These are phyloP conservation scores for Chymomyza costata DNA, from an alignment of 1,140 invertebrate species.

Conservation along the genomic window DNA sequence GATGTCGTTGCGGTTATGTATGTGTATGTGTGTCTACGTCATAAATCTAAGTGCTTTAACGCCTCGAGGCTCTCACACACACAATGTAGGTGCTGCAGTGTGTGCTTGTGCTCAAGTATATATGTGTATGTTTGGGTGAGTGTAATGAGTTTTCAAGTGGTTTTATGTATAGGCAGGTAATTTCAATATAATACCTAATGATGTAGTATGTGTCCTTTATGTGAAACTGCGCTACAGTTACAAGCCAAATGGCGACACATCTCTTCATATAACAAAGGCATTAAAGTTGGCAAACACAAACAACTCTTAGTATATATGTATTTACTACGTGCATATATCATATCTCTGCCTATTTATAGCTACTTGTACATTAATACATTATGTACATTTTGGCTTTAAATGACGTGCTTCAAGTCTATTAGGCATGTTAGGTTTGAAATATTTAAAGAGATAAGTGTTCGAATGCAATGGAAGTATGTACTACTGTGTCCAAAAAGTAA, in stretches of 20 bases:
- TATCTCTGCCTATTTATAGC: too few relatives aligned
- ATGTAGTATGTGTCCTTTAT: constrained; percentile 46
- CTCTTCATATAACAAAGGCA: too few relatives aligned
- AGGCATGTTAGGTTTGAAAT: too few relatives aligned
- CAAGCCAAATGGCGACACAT: constrained; percentile 20
- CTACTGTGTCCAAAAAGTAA: too few relatives aligned
- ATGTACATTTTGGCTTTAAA: too few relatives aligned
- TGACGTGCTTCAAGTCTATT: too few relatives aligned
- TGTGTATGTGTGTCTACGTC: constrained; percentile 35
- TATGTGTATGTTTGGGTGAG: constrained; percentile 23
- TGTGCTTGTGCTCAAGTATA: constrained; percentile 5
- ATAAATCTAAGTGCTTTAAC: constrained; percentile 73
- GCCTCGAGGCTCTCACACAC: constrained; percentile 38
- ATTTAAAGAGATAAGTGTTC: too few relatives aligned
- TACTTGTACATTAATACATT: too few relatives aligned
- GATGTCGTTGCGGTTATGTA: neutral
- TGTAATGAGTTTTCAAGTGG: constrained; percentile 71
- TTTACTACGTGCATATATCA: too few relatives aligned
- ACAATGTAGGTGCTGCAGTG: constrained; percentile 2
- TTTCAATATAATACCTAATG: constrained; percentile 68
- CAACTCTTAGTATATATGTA: too few relatives aligned
- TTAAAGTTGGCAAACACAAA: too few relatives aligned
- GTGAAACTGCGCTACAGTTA: constrained; percentile 26
- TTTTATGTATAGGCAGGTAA: constrained; percentile 68
- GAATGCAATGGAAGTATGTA: too few relatives aligned